These are phyloP conservation scores for Rhorus exstirpatorius DNA, from an alignment of 2,888 invertebrate species.

Conservation along the genomic window DNA sequence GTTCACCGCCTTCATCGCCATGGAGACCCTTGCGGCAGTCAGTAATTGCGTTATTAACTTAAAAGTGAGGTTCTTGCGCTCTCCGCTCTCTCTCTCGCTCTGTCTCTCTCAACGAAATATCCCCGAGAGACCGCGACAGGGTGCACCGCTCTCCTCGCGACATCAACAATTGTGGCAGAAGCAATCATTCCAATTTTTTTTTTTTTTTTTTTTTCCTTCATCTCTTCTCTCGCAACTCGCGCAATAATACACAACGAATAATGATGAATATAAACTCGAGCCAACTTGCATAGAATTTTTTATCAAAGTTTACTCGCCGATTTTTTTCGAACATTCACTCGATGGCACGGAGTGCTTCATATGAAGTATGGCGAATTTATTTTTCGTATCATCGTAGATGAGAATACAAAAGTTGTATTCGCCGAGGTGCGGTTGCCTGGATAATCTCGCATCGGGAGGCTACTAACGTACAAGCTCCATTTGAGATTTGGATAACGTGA, in stretches of 20 bases:
- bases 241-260: background rate
- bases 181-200: slow-evolving; percentile 63
- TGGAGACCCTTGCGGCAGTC: slow-evolving; percentile 70
- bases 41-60: slow-evolving; percentile 76
- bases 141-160: slow-evolving; percentile 65
- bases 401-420: background rate
- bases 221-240: slow-evolving; percentile 37
- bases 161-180: slow-evolving; percentile 79
- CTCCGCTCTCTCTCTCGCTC: slow-evolving; percentile 34
- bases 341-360: too few relatives aligned
- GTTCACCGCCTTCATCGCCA: slow-evolving; percentile 61
- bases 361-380: background rate
- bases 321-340: background rate
- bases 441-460: slow-evolving; percentile 63
- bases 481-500: slow-evolving; percentile 70
- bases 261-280: slow-evolving; percentile 22
- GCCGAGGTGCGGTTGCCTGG: slow-evolving; percentile 34
- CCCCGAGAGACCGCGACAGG: slow-evolving; percentile 53
- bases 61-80: slow-evolving; percentile 72
- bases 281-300: too few relatives aligned
- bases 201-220: slow-evolving; percentile 57
- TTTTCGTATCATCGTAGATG: background rate
- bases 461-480: slow-evolving; percentile 35
- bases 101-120: background rate
- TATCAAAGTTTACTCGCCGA: too few relatives aligned